Base-by-base conservation (phyloP, 2,113 vertebrate species). In the Barbus barbus region DNA sequence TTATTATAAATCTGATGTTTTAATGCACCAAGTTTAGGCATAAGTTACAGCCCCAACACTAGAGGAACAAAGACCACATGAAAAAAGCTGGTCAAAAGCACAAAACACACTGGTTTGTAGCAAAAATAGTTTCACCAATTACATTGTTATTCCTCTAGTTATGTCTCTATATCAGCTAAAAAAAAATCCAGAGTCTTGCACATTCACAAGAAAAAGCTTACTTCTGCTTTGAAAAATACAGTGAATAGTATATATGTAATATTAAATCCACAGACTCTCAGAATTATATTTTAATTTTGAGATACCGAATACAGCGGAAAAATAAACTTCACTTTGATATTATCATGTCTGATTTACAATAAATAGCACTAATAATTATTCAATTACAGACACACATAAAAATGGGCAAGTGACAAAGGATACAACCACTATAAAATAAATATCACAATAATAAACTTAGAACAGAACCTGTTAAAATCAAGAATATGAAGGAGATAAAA, bases 291-390 rank as follows among this genome's bases (percentile, higher is more conserved):
- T 77, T 86, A 41, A 46, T 86, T 69, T n/a, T 75, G 69, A 85
- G 65, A 85, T 13, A 81, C 9, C 48, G 78, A 83, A 36, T 46
- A 78, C 38, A 60, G 14, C 69, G 60, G 67, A 82, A 77, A 86
- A 86, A 86, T 77, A 76, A 79, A 83, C 24, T 73, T 69, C 36
- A 83, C 69, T 75, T 73, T 53, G 80, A 86, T 77, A 78, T 85
- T 5, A 65, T 56, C 44, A 83, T 81, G 81, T 60, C 58, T 73
- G 16, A 77, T 61, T 51, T 53, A 71, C 79, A 76, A 82, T 83
- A 89, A 87, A 87, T 78, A 78, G 78, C 65, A 75, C 18, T 75
- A 82, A 88, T 74, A 87, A 78, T 88, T 56, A 73, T 73, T 16
- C 78, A 89, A 79, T 73, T 18, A 82, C 77, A 69, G 22, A 86